Evolutionary conservation across 2,888 invertebrate species (phyloP).

Genomic region (Spilarctia lutea): DNA sequence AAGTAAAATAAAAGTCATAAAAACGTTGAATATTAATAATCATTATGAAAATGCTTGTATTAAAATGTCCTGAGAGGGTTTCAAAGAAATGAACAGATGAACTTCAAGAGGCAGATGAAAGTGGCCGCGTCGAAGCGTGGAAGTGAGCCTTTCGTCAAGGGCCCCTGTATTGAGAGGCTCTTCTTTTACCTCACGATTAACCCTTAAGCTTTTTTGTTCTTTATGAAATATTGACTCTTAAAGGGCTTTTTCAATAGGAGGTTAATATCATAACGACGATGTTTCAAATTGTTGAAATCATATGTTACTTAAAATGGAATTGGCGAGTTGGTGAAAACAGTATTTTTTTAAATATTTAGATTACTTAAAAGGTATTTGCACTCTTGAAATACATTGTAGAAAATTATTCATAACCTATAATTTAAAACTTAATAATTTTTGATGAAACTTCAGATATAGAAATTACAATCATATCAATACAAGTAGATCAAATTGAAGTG

Average conservation of each 20-base stretch:
- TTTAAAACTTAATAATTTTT: no score
- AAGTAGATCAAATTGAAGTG: no score
- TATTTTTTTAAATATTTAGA: background rate
- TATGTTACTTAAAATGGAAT: background rate
- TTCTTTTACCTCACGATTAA: slow-evolving; percentile 45
- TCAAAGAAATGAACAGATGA: slow-evolving; percentile 31
- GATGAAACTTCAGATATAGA: no score
- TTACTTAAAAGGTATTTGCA: no score
- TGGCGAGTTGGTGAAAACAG: background rate
- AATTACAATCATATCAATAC: no score
- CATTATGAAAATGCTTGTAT: background rate
- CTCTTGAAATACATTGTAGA: no score
- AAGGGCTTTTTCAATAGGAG: slow-evolving; percentile 10
- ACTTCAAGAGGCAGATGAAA: slow-evolving; percentile 41
- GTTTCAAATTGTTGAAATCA: background rate
- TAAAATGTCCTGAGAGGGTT: slow-evolving; percentile 13
- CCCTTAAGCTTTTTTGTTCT: slow-evolving; percentile 28
- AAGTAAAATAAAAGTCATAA: background rate
- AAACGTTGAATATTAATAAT: background rate
- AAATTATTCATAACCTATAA: no score
- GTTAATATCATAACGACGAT: background rate
- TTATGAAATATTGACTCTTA: slow-evolving; percentile 31
- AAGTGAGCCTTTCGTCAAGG: slow-evolving; percentile 46
- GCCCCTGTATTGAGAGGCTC: slow-evolving; percentile 54
- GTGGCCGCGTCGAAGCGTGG: slow-evolving; percentile 34